These are phyloP conservation scores for Ophioninae sp. DNA, from an alignment of 2,888 invertebrate genomes.

Conservation along the genomic window DNA sequence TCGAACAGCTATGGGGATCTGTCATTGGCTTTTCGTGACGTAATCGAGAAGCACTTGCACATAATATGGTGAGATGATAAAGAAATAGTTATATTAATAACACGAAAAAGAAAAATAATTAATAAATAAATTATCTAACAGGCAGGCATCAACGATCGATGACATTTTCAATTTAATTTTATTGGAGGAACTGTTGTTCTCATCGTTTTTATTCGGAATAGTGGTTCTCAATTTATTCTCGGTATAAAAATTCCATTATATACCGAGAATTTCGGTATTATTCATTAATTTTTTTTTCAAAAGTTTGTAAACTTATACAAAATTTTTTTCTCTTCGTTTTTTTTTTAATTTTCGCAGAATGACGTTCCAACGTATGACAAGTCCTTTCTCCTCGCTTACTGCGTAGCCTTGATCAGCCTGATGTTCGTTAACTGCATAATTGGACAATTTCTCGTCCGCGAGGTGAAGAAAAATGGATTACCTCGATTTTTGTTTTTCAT, in stretches of 20 bases:
- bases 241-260: conserved; percentile 16
- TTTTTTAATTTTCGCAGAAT: not conserved
- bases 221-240: conserved; percentile 52
- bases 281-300: not conserved
- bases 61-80: conserved; percentile 45
- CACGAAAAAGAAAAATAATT: not conserved
- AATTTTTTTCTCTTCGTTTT: not conserved
- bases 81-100: not conserved
- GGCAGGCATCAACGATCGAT: conserved; percentile 46
- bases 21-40: conserved; percentile 27
- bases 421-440: conserved; percentile 66
- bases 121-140: conserved; percentile 4
- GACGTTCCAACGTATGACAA: conserved; percentile 10
- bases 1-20: not conserved
- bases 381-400: conserved; percentile 50
- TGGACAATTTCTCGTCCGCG: conserved; percentile 58
- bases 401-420: conserved; percentile 51
- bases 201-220: conserved; percentile 53
- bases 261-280: not conserved
- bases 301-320: not conserved
- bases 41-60: conserved; percentile 29
- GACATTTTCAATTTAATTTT: conserved; percentile 50
- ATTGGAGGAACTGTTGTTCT: conserved; percentile 56
- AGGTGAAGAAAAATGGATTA: not conserved
- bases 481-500: not conserved